Conservation (phyloP, 1,140 invertebrate genomes). For the Penaeus chinensis region DNA sequence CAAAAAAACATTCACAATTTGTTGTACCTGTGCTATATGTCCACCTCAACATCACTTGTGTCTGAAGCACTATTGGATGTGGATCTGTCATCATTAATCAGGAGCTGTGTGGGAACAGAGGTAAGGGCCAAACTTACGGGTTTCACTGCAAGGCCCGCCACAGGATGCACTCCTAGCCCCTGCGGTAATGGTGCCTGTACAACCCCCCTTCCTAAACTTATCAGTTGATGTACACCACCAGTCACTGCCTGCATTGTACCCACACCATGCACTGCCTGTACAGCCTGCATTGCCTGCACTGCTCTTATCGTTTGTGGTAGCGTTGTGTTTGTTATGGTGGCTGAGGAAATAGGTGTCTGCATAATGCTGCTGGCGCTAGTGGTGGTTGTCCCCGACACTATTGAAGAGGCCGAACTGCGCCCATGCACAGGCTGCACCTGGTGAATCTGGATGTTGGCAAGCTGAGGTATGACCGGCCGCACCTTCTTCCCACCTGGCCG, state of each 20-base stretch:
- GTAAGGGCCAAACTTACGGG: constrained; percentile 58
- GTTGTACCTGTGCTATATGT: constrained; percentile 60
- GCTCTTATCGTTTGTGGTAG: constrained; percentile 61
- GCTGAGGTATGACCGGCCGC: constrained; percentile 65
- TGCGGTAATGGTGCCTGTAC: constrained; percentile 43
- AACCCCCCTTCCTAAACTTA: constrained; percentile 54
- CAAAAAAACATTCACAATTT: constrained; percentile 17
- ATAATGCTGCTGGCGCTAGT: constrained; percentile 28
- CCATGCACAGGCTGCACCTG: constrained; percentile 62
- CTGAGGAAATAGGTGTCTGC: constrained; percentile 23
- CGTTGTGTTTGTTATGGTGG: constrained; percentile 51
- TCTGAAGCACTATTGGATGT: constrained; percentile 59
- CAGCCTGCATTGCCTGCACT: constrained; percentile 63
- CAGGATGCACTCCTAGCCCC: constrained; percentile 51
- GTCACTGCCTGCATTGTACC: constrained; percentile 51
- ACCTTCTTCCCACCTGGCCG: constrained; percentile 83
- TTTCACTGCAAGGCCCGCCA: constrained; percentile 54
- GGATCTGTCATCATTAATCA: constrained; percentile 61
- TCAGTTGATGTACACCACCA: constrained; percentile 58
- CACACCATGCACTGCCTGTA: constrained; percentile 62
- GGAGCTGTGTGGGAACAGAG: constrained; percentile 52
- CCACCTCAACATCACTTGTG: constrained; percentile 63
- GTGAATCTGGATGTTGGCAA: constrained; percentile 63
- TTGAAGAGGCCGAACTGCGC: constrained; percentile 36
- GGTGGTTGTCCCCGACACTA: constrained; percentile 32